Percentiles rank a stretch among this genome's conserved stretches.
Conservation (phyloP, 37 sponge, comb jelly and placozoan species). For the Cliona cf. orientalis region DNA sequence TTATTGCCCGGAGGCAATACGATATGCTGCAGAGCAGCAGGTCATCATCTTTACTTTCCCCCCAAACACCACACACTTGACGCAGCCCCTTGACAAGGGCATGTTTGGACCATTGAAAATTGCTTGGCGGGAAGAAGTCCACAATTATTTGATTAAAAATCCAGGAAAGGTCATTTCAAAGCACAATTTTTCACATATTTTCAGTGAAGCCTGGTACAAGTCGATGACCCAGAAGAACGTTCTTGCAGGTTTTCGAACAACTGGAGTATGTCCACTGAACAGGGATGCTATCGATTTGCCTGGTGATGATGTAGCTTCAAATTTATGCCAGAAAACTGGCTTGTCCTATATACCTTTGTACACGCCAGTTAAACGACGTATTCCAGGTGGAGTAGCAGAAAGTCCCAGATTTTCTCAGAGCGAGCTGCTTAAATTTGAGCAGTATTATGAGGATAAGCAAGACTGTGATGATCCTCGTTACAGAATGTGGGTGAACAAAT, state of each 20-base stretch:
- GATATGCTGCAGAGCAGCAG: constrained; percentile 49
- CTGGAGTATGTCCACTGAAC: constrained; percentile 55
- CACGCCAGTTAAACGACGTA: too few species aligned
- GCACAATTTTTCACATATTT: constrained; percentile 14
- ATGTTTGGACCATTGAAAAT: constrained; percentile 55
- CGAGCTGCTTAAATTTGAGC: too few species aligned
- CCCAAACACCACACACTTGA: constrained; percentile 70
- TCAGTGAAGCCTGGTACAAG: constrained; percentile 44
- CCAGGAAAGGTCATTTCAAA: constrained; percentile 39
- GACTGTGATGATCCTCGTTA: too few species aligned
- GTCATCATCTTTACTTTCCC: constrained; percentile 57
- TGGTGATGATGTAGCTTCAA: not conserved
- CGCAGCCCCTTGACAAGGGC: constrained; percentile 72
- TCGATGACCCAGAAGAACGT: constrained; percentile 53
- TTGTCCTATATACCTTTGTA: too few species aligned
- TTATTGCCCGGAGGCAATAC: constrained; percentile 25
- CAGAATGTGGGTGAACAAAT: too few species aligned
- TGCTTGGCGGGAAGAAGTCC: constrained; percentile 46
- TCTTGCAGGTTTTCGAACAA: constrained; percentile 44
- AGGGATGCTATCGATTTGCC: not conserved
- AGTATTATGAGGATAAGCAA: too few species aligned
- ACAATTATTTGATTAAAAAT: constrained; percentile 1
- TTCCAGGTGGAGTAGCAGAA: too few species aligned
- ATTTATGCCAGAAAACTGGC: not conserved
- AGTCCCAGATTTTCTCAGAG: not conserved